Percentiles rank a stretch among this genome's conserved stretches.
Evolutionary conservation across 2,113 vertebrate species (phyloP).

Genomic region (Plecturocebus donacophilus): DNA sequence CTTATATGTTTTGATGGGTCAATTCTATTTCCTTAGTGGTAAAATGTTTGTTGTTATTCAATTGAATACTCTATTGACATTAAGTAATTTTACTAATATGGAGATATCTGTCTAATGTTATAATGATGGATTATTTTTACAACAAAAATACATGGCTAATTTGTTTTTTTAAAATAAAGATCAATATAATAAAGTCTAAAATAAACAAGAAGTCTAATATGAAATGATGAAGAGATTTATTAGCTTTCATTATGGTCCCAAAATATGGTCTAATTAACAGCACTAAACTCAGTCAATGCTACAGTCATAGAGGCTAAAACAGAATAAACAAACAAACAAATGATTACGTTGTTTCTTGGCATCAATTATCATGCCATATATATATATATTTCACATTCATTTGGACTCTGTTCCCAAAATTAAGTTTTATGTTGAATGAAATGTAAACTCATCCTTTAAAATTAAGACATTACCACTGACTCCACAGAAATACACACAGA

Average conservation of each 20-base stretch:
- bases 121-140: not conserved
- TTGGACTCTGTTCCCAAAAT: not conserved
- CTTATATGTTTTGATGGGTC: not conserved
- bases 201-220: not conserved
- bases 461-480: not conserved
- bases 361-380: not conserved
- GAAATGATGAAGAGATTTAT: conserved; percentile 15
- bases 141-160: not conserved
- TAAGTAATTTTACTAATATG: not conserved
- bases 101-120: not conserved
- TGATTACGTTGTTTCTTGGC: not conserved
- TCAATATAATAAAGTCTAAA: not conserved
- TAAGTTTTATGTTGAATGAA: not conserved
- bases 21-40: not conserved
- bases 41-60: not conserved
- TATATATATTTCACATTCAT: not conserved
- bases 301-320: not conserved
- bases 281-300: not conserved
- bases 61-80: not conserved
- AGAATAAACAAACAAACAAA: not conserved
- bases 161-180: not conserved
- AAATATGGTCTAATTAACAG: not conserved
- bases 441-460: not conserved
- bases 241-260: not conserved
- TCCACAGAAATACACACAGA: too few species aligned